Evolutionary conservation across 2,888 invertebrate genomes (phyloP).

Genomic region (Coenonympha glycerion): DNA sequence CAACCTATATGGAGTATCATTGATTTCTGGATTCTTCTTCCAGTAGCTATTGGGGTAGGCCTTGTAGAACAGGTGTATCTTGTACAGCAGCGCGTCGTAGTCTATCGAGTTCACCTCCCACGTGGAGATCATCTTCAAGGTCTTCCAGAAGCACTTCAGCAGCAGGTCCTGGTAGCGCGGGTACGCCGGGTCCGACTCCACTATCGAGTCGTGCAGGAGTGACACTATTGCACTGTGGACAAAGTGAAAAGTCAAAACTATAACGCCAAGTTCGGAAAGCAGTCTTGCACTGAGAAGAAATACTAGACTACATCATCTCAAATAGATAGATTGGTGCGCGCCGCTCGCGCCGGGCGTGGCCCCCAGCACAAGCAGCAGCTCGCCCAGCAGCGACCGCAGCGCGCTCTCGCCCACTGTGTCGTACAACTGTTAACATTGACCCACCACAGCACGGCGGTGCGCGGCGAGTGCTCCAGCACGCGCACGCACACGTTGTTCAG

Average conservation of each 20-base stretch:
- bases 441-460: constrained; percentile 74
- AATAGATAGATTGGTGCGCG: background rate
- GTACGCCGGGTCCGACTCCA: constrained; percentile 74
- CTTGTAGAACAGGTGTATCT: constrained; percentile 91
- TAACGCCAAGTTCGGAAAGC: too few relatives aligned
- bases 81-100: constrained; percentile 85
- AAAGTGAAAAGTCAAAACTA: too few relatives aligned
- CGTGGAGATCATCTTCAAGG: constrained; percentile 88
- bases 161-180: constrained; percentile 87
- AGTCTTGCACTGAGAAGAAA: too few relatives aligned
- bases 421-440: constrained; percentile 52
- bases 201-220: constrained; percentile 89
- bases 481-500: constrained; percentile 81
- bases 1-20: constrained; percentile 87
- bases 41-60: constrained; percentile 91
- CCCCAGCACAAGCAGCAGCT: too few relatives aligned
- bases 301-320: too few relatives aligned
- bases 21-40: constrained; percentile 83
- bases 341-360: background rate
- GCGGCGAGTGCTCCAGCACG: constrained; percentile 80
- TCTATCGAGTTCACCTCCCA: constrained; percentile 85
- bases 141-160: constrained; percentile 97
- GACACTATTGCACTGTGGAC: constrained; percentile 87
- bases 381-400: too few relatives aligned
- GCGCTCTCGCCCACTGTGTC: too few relatives aligned